These are phyloP conservation scores for Stenodera caucasica DNA, from an alignment of 2,888 invertebrate species.

Conservation along the genomic window DNA sequence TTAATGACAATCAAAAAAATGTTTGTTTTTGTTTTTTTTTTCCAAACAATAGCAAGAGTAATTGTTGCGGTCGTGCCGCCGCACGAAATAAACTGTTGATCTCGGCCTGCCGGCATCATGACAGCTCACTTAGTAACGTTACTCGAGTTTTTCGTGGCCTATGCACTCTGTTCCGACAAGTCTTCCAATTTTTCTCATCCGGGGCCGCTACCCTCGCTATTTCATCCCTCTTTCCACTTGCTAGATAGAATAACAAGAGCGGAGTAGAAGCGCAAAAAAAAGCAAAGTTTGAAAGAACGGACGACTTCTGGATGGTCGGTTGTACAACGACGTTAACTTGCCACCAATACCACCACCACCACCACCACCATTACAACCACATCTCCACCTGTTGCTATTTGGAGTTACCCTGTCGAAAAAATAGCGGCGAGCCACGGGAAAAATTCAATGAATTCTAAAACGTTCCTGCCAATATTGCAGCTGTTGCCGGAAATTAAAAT, in stretches of 20 bases:
- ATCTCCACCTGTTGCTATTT: slow-evolving; percentile 44
- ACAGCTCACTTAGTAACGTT: slow-evolving; percentile 51
- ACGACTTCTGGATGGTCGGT: slow-evolving; percentile 12
- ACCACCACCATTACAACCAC: slow-evolving; percentile 33
- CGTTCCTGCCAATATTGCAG: slow-evolving; percentile 37
- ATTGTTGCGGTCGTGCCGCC: neutral
- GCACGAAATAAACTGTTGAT: slow-evolving; percentile 45
- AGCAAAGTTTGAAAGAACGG: slow-evolving; percentile 37
- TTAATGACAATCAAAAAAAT: too few species aligned
- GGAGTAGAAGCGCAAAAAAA: too few species aligned
- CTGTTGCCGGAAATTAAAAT: slow-evolving; percentile 29
- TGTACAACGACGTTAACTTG: slow-evolving; percentile 24
- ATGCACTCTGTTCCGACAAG: slow-evolving; percentile 51
- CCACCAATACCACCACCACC: slow-evolving; percentile 21
- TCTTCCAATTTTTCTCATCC: slow-evolving; percentile 53
- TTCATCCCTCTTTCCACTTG: slow-evolving; percentile 27
- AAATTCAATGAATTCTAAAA: slow-evolving; percentile 53
- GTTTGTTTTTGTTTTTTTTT: neutral
- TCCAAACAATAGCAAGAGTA: neutral
- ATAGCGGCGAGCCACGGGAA: slow-evolving; percentile 44
- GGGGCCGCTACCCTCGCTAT: slow-evolving; percentile 24
- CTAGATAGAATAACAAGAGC: slow-evolving; percentile 30
- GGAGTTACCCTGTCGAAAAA: slow-evolving; percentile 31
- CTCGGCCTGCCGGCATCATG: slow-evolving; percentile 40
- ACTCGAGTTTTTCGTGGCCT: slow-evolving; percentile 50